Percentiles rank a stretch among this genome's conserved stretches.
phyloP scores from a whole-genome alignment of 2,113 vertebrate species.

The Syrrhaptes paradoxus region DNA sequence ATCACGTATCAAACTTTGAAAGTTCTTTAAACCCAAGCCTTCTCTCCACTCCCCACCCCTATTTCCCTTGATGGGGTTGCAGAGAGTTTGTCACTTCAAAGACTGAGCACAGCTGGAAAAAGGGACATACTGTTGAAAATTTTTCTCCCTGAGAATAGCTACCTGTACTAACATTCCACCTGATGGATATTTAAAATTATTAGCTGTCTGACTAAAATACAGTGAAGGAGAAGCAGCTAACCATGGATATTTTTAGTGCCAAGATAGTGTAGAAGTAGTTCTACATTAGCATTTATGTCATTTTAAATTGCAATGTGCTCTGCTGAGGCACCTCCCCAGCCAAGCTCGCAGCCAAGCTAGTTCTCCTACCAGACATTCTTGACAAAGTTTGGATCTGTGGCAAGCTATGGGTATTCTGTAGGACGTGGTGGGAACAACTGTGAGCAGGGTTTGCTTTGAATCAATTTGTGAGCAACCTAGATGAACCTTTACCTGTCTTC shows the following conservation, averaged over 20 bases:
- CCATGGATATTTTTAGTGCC: not conserved
- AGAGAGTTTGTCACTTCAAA: not conserved
- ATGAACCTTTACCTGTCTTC: not conserved
- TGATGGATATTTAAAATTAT: not conserved
- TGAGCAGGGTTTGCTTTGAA: not conserved
- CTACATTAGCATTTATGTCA: not conserved
- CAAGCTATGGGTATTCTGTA: not conserved
- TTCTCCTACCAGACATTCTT: not conserved
- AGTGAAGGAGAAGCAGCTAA: not conserved
- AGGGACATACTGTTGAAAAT: not conserved
- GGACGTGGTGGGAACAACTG: not conserved
- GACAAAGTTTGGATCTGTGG: not conserved
- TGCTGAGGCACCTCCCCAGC: not conserved
- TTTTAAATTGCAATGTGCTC: not conserved
- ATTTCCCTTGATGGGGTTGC: not conserved
- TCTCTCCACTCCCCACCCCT: accelerated
- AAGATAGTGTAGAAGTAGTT: not conserved
- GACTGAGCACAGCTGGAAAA: not conserved
- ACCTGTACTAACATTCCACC: not conserved
- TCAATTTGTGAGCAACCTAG: too few species aligned
- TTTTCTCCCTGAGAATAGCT: not conserved
- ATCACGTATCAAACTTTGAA: not conserved
- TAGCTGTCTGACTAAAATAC: not conserved
- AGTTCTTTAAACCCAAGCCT: not conserved
- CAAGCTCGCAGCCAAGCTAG: not conserved